Evolutionary conservation across 2,113 vertebrate genomes (phyloP), one percentile per base, ranked within the genome.

Genomic region (Bettongia penicillata): DNA sequence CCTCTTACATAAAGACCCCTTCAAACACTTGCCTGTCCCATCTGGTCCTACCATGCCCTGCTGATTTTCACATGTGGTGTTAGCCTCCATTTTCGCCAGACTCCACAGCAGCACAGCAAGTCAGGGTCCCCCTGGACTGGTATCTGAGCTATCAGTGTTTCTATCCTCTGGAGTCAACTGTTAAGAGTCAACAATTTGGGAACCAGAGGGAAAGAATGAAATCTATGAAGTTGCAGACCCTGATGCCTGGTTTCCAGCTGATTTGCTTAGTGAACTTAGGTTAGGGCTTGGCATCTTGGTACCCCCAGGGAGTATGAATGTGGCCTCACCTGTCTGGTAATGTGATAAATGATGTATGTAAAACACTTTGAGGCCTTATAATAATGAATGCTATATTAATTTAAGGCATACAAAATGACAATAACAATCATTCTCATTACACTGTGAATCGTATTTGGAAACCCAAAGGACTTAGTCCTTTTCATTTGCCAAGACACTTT

Each of bases 1-100:
- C 84, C 37, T 90, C 2, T 37, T 16, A 51, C 6, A 43, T 0
- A 0, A 23, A 52, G 5, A 24, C n/a, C 23, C 89, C 23, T 77
- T 9, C 25, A 7, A 1, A 0, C 3, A 6, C 28, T 93, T 8
- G 1, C 55, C 31, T 49, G 7, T 16, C 7, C 25, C 37, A 11
- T 24, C 2, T 91, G 52, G 2, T 22, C 49, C 6, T 90, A 53
- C 25, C 3, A 49, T 50, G 9, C 31, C 7, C 31, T 3, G 51
- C 8, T 95, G 22, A 68, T 89, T 2, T 61, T 51, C 49, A 37
- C 9, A 16, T 1, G 24, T 50, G 8, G 24, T 52, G 51, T 61
- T 91, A 22, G 48, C 50, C 3, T 57, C 89, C 77, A 2, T n/a
- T 19, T 3, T 89, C 5, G 16, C 22, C 7, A 84, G 10, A 9